A percentile compares a stretch with the other conserved stretches of the same genome.
These are phyloP conservation scores for Eurypyga helias DNA, from an alignment of 2,113 vertebrate genomes.

Conservation along the genomic window DNA sequence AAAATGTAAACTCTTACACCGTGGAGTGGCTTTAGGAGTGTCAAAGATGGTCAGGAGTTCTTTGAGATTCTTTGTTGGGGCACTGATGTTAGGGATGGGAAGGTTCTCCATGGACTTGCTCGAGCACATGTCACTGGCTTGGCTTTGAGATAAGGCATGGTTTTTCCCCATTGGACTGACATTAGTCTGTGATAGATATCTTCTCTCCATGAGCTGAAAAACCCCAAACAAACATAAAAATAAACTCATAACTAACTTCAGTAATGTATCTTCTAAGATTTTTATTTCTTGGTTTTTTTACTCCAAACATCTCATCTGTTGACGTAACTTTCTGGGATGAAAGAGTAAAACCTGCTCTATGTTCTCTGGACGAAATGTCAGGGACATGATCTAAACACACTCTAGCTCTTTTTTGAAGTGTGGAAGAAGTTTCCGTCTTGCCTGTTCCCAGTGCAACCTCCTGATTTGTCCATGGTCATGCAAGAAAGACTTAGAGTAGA, in stretches of 20 bases:
- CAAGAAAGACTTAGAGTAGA: background rate
- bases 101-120: constrained; percentile 73
- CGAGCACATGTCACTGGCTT: background rate
- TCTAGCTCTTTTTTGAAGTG: background rate
- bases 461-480: background rate
- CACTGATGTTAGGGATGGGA: background rate
- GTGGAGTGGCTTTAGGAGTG: background rate
- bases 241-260: background rate
- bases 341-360: background rate
- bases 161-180: background rate
- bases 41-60: background rate
- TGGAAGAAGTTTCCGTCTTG: background rate
- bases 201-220: constrained; percentile 31
- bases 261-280: background rate
- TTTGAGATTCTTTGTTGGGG: background rate
- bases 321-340: background rate
- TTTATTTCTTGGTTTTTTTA: background rate
- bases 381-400: background rate
- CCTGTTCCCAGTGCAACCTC: background rate
- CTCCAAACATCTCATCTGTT: background rate
- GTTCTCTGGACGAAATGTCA: background rate
- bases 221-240: accelerated
- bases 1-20: background rate
- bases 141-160: background rate
- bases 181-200: background rate